Evolutionary conservation across 2,888 invertebrate genomes (phyloP), one percentile per base, ranked within the genome.

Genomic region (Pantelozetes paolii): DNA sequence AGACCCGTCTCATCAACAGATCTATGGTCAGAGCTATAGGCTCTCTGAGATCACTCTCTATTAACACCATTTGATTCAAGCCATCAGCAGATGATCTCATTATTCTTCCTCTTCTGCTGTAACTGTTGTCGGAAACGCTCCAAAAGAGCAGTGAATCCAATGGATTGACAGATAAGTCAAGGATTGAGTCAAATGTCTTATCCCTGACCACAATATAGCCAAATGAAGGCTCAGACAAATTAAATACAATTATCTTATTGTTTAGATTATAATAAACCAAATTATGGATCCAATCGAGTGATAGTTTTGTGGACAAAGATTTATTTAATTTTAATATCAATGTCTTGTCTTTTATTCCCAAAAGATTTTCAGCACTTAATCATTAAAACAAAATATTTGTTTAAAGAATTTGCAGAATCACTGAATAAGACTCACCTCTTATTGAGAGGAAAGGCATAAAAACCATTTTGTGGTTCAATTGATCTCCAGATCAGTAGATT

Each of bases 241-340:
- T 64, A 8, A 64, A 36, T 1, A 36, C 64, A 36, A 64, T 20
- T 6, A 64, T 64, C 40, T 64, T 36, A 20, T 64, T 30, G 13
- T 64, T 64, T 9, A 36, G 9, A 13, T 64, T 64, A 64, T 64
- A 64, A 36, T 36, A 64, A n/a, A 32, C 15, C n/a, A 64, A 20
- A 18, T 64, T 32, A 36, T 64, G 64, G 26, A 64, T 64, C 64
- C 64, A 64, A 64, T 64, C 64, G 23, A 64, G 5, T 36, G 64
- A 64, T n/a, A 64, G 9, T 64, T 20, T 32, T 13, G n/a, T n/a
- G 8, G 64, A 64, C n/a, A 15, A 1, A 3, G 64, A 36, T 40
- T 36, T 32, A 18, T 20, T 36, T 6, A 64, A 36, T 30, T 36
- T 32, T n/a, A 40, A 6, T 26, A 64, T 9, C 18, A 32, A 36